Evolutionary conservation across 1,140 invertebrate genomes (phyloP), one percentile per base, ranked within the genome.

Genomic region (Lucilia sericata): DNA sequence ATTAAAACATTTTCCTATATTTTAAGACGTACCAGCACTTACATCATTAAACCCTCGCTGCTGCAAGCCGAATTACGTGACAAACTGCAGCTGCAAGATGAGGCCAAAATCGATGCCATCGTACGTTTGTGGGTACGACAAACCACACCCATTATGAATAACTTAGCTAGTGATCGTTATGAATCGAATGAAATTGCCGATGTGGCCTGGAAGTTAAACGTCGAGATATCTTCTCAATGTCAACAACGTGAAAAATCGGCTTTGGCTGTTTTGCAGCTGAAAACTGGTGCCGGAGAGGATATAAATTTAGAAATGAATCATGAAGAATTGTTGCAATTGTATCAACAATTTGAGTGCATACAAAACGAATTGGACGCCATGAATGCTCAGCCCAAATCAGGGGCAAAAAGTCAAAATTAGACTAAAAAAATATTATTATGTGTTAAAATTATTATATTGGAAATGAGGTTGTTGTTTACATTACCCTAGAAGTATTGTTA

Each of bases 1-100:
- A 91, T 91, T 82, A 91, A 91, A 85, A 91, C 90, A 17, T 89
- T 91, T 76, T 91, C 90, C 8, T 91, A 91, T 80, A 91, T 91
- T 30, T 85, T 91, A 74, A 87, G 88, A 13, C 88, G 90, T 74
- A 90, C 90, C 12, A 90, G 90, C 8, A 91, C 90, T 47, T 91
- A 91, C 42, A 88, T 91, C 10, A 91, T 91, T 30, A 91, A 91
- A 82, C 90, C 90, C 4, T 90, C 90, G 13, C 82, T 86, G 17
- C 49, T 91, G 65, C 90, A 91, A 70, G 86, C 86, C 0, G 90
- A 91, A 74, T 85, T 91, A 82, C 87, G 90, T 34, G 90, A 91
- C 2, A 91, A 91, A 80, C 84, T 91, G 0, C 87, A 91, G 82
- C 82, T 91, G 76, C 86, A 90, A 55, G 89, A 91, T 60, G 90